These are phyloP conservation scores for Hylyphantes graminicola DNA, from an alignment of 1,140 invertebrate species.

Conservation along the genomic window DNA sequence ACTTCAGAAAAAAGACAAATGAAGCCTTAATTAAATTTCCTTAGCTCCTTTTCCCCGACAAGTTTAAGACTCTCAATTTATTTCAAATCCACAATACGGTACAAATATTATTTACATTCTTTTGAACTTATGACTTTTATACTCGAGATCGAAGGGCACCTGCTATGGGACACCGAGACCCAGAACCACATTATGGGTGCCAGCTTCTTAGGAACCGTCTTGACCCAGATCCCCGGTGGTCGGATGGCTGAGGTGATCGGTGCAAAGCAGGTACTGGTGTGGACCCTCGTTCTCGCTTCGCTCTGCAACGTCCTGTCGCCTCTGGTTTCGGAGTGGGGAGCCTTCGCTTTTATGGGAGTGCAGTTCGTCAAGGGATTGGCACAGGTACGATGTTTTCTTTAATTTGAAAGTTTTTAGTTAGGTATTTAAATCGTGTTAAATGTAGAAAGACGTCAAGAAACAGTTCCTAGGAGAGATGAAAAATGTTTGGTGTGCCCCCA, in stretches of 20 bases:
- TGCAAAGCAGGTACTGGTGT: slow-evolving; percentile 86
- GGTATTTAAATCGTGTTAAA: not conserved
- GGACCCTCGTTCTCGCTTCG: slow-evolving; percentile 62
- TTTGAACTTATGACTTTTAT: not conserved
- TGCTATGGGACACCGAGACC: slow-evolving; percentile 69
- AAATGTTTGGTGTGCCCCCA: not conserved
- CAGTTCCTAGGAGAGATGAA: not conserved
- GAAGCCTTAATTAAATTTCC: no score
- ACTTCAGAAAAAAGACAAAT: no score
- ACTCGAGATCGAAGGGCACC: slow-evolving; percentile 80
- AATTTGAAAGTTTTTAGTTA: slow-evolving; percentile 22
- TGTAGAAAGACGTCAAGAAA: no score
- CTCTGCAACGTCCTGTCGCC: slow-evolving; percentile 54
- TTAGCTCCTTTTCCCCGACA: no score
- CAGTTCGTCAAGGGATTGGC: slow-evolving; percentile 24
- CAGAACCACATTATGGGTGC: slow-evolving; percentile 77
- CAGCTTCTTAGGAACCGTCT: slow-evolving; percentile 89
- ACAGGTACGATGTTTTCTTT: slow-evolving; percentile 49
- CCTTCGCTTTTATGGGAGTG: slow-evolving; percentile 7
- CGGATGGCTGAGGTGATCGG: slow-evolving; percentile 81
- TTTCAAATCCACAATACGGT: no score
- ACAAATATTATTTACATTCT: not conserved
- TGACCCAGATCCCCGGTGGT: slow-evolving; percentile 85
- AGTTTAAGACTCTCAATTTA: no score
- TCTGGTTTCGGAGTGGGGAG: not conserved